Percentiles rank a stretch among this genome's conserved stretches.
Evolutionary conservation across 1,140 invertebrate genomes (phyloP).

Genomic region (Eurosta solidaginis): DNA sequence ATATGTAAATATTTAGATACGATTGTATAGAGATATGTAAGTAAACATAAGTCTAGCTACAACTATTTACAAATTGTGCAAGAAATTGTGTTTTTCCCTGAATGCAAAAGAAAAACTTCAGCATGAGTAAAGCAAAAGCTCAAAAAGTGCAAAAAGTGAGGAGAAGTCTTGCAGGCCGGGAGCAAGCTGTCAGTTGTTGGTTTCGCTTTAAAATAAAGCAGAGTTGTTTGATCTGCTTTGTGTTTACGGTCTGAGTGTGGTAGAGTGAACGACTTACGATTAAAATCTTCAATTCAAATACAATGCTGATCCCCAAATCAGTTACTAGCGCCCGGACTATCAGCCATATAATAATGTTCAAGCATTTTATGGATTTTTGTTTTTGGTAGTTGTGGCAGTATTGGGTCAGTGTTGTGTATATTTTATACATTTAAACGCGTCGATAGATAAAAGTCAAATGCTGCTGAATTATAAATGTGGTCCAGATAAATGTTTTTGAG

Average conservation of each 20-base stretch:
- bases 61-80: conserved; percentile 20
- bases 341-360: neutral
- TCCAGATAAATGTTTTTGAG: neutral
- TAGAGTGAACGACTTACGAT: too few relatives aligned
- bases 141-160: neutral
- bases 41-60: neutral
- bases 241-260: too few relatives aligned
- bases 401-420: neutral
- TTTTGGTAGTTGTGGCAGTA: neutral
- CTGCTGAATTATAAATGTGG: neutral
- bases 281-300: too few relatives aligned
- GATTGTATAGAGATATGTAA: neutral
- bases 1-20: neutral
- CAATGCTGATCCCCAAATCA: too few relatives aligned
- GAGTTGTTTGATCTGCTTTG: too few relatives aligned
- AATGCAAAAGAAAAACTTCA: neutral
- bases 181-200: too few relatives aligned
- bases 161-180: too few relatives aligned
- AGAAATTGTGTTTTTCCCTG: neutral
- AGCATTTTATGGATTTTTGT: neutral
- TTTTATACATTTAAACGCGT: neutral
- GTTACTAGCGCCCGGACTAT: too few relatives aligned
- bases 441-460: neutral
- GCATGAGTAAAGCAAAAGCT: neutral
- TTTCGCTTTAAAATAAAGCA: too few relatives aligned